Evolutionary conservation across 2,113 vertebrate species (phyloP), one percentile per base, ranked within the genome.

Genomic region (Callocephalon fimbriatum): DNA sequence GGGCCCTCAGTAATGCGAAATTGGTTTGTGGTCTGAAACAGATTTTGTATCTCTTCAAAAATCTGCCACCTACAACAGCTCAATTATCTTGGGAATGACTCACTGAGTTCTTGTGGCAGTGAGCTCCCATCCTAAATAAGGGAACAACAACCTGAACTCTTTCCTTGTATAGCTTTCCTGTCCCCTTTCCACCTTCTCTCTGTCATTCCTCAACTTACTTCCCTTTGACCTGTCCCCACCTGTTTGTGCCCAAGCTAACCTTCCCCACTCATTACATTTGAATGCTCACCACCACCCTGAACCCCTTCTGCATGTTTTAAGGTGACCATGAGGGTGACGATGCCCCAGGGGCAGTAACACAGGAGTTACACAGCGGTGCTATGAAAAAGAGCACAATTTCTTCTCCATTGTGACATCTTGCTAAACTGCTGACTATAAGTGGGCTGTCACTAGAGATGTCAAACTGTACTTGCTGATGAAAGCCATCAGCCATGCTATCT

Each of bases 31-130:
- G 83, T 88, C 83, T 95, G 94, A 95, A 96, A 63, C 47, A 81
- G 73, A 66, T 87, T 96, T 89, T 87, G 77, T 89, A 82, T 82
- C 93, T 95, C 80, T 87, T 95, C 72, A 87, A 94, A 88, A 89
- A 91, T 89, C 70, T 89, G 79, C 91, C 91, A 96, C 94, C 91
- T 96, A 91, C 95, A 91, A 86, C 54, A 88, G 86, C 83, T 95
- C 95, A 84, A 95, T 97, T 95, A 90, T 91, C 93, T 75, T 74
- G 59, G 2, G 8, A 86, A 94, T 97, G 96, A 97, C 73, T 97
- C 95, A 97, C 65, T 42, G 59, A 91, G 86, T 18, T 85, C 89
- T 96, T 74, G 67, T 78, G 77, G 89, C 93, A 97, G 77, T n/a
- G 83, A 95, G 86, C 56, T 95, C 51, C 76, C 14, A 4, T 84